Conservation (phyloP, 1,140 invertebrate genomes). For the Solenopsis fugax region DNA sequence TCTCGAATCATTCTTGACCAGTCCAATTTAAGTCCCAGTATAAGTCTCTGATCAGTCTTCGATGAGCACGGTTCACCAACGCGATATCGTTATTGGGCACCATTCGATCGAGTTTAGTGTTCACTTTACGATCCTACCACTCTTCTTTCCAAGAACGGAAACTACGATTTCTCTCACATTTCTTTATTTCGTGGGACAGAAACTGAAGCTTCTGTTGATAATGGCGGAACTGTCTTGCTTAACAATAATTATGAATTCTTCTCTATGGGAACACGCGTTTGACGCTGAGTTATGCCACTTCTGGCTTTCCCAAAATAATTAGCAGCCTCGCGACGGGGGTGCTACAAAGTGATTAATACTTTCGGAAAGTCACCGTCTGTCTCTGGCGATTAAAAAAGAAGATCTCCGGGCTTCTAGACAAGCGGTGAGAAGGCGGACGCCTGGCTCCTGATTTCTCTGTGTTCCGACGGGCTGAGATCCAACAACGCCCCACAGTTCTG, state of each 20-base stretch:
- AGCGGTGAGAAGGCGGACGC: conserved; percentile 86
- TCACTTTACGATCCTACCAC: conserved; percentile 16
- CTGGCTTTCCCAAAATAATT: background rate
- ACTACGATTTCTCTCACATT: background rate
- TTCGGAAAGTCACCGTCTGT: background rate
- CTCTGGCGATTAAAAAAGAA: background rate
- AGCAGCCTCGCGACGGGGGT: background rate
- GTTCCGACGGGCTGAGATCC: conserved; percentile 84
- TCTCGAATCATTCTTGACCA: background rate
- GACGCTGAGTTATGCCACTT: background rate
- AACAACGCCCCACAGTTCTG: conserved; percentile 80
- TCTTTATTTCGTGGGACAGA: background rate
- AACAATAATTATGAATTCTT: background rate
- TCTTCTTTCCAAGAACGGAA: background rate
- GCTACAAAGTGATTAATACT: background rate
- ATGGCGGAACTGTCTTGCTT: background rate
- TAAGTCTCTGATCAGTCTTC: background rate
- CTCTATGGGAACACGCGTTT: background rate
- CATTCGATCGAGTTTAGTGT: conserved; percentile 28
- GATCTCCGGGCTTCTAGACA: conserved; percentile 72
- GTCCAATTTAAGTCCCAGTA: background rate
- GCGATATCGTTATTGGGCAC: conserved; percentile 11
- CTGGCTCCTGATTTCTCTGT: conserved; percentile 85
- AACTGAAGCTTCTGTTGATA: background rate
- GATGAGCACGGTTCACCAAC: conserved; percentile 27